These are phyloP conservation scores for Hetaerina americana DNA, from an alignment of 1,140 invertebrate species.

Conservation along the genomic window DNA sequence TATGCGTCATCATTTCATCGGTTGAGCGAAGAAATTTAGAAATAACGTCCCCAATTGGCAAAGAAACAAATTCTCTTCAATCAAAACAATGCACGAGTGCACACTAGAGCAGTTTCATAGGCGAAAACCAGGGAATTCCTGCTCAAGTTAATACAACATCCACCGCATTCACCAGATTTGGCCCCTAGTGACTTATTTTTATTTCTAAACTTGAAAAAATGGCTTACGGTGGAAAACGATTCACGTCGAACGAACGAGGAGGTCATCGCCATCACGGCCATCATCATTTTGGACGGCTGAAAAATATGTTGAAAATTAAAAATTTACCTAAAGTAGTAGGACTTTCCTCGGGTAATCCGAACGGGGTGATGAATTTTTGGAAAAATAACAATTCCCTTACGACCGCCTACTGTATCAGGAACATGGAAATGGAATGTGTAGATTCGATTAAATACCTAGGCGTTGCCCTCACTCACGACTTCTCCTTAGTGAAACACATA, in stretches of 20 bases:
- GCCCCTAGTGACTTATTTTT: neutral
- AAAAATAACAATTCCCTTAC: no score
- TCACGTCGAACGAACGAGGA: neutral
- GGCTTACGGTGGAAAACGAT: neutral
- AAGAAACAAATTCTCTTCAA: constrained; percentile 1
- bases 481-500: no score
- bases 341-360: no score
- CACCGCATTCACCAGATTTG: neutral
- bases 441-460: no score
- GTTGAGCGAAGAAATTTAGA: neutral
- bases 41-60: neutral
- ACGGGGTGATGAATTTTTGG: no score
- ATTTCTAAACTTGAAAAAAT: neutral
- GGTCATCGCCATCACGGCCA: neutral
- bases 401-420: no score
- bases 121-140: no score
- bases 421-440: no score
- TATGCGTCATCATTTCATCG: no score
- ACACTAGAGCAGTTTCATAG: no score
- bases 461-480: no score
- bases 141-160: no score
- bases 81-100: neutral
- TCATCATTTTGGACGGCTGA: neutral
- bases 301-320: neutral
- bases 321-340: neutral